Evolutionary conservation across 2,113 vertebrate genomes (phyloP), one percentile per base, ranked within the genome.

Genomic region (Probosciger aterrimus): DNA sequence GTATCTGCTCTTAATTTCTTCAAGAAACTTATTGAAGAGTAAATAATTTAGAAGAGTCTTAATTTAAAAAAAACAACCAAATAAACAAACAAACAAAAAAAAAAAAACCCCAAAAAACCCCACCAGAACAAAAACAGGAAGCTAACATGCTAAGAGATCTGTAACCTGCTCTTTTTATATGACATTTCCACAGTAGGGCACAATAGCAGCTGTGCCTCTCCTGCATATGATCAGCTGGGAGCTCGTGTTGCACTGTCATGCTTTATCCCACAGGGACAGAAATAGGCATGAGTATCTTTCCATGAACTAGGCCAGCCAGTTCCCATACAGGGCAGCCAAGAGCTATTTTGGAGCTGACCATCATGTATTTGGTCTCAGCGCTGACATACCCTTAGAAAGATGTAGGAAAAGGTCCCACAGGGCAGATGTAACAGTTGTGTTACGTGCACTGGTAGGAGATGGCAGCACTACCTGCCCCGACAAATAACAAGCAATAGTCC

Each of bases 301-400:
- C 96, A 93, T 3, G 30, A 70, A 76, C 65, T 59, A 22, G 86
- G 93, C 90, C 92, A 94, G 80, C 64, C 73, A 64, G 76, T 41
- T 85, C 77, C 80, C 81, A 30, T 41, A 25, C 24, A 81, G 59
- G 80, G 64, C 82, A 94, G 95, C 92, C 96, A 95, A 79, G 91
- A 95, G 88, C 70, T 97, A 94, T 96, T 97, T 77, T 85, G 69
- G 92, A 85, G 67, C 12, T 0, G 1, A 71, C 17, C 18, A 44
- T 64, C 60, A 60, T 0, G 0, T 11, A 81, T 68, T 47, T 78
- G 35, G 37, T 94, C 31, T 57, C 57, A 64, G 52, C 0, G 2
- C 25, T 83, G 59, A 67, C 14, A n/a, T 35, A 43, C 14, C 52
- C 44, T 74, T 33, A 43, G 88, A 55, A 80, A 90, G 65, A 67